A percentile compares a stretch with the other conserved stretches of the same genome.
Evolutionary conservation across 2,113 vertebrate species (phyloP).

Genomic region (Piprites chloris): DNA sequence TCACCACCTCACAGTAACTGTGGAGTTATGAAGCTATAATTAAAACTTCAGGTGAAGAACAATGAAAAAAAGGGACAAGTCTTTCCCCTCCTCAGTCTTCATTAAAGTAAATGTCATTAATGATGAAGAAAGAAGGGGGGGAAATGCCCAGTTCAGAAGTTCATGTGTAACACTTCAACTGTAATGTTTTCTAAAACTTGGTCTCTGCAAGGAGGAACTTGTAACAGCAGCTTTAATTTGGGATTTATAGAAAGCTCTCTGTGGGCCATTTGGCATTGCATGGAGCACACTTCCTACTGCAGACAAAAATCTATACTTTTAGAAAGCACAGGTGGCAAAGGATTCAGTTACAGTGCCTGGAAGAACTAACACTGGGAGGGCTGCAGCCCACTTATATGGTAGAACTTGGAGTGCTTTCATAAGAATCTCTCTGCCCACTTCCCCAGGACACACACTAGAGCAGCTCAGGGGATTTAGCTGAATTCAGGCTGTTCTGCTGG

Average conservation of each 20-base stretch:
- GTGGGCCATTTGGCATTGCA: background rate
- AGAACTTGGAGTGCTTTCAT: background rate
- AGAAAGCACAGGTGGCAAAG: background rate
- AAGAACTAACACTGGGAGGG: background rate
- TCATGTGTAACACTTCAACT: background rate
- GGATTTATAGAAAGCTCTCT: background rate
- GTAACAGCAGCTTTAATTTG: background rate
- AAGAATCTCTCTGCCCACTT: background rate
- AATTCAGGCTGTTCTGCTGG: background rate
- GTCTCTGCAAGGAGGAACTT: background rate
- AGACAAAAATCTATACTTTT: background rate
- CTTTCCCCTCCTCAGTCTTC: background rate
- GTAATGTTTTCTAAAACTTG: background rate
- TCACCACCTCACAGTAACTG: background rate
- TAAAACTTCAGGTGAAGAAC: slow-evolving; percentile 9
- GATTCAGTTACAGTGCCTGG: background rate
- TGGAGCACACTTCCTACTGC: background rate
- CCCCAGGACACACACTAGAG: background rate
- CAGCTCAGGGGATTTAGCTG: background rate
- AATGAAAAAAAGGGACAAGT: background rate
- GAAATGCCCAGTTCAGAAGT: background rate
- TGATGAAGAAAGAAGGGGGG: background rate
- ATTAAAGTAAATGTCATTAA: background rate
- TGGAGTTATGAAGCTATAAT: background rate
- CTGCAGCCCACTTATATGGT: background rate